Evolutionary conservation across 2,113 vertebrate genomes (phyloP).

Genomic region (Charadrius vociferus): DNA sequence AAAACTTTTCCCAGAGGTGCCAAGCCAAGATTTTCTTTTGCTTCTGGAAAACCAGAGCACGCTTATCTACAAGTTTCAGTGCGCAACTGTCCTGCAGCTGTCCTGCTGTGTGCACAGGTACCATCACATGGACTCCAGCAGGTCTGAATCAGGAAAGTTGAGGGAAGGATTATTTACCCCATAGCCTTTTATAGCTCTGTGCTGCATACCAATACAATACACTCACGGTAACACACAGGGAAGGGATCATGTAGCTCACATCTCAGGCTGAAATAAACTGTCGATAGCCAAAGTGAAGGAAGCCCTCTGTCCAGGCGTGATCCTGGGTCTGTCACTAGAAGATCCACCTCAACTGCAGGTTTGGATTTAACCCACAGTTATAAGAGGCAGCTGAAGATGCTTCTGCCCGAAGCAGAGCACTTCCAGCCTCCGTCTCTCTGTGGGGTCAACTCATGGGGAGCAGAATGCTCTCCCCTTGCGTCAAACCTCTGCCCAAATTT

Average conservation of each 20-base stretch:
- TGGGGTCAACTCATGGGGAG: background rate
- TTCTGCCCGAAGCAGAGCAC: background rate
- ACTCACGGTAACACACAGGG: too few species aligned
- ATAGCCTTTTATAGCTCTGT: background rate
- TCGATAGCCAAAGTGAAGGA: background rate
- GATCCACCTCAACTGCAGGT: background rate
- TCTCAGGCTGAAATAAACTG: background rate
- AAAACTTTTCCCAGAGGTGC: background rate
- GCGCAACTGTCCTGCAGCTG: background rate
- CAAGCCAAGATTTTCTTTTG: background rate
- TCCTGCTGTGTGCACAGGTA: background rate
- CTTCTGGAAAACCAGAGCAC: background rate
- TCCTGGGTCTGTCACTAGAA: background rate
- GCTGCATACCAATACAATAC: background rate
- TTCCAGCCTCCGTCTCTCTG: background rate
- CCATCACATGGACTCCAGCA: background rate
- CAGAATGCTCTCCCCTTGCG: background rate
- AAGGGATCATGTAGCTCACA: background rate
- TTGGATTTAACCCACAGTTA: background rate
- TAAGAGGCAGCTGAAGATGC: background rate
- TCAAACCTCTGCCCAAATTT: background rate
- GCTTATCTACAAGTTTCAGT: background rate
- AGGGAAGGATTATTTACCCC: background rate
- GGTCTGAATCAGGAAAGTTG: background rate
- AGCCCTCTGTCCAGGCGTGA: background rate